Conservation (phyloP, 1,140 invertebrate genomes). For the Pogonomyrmex californicus region DNA sequence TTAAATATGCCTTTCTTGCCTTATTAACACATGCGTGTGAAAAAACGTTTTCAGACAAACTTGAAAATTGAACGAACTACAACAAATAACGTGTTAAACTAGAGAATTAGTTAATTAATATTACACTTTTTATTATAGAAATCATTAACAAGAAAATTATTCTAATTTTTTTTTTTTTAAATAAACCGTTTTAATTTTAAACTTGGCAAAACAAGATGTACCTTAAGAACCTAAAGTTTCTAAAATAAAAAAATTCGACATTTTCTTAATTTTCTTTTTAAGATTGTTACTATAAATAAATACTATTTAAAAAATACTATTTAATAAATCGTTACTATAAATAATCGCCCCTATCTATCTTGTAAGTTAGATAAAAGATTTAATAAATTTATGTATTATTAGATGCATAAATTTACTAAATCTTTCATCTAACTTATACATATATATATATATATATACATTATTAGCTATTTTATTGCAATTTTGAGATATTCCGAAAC, state of each 20-base stretch:
- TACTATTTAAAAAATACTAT: no score
- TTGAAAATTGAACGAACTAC: slow-evolving; percentile 31
- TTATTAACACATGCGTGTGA: slow-evolving; percentile 25
- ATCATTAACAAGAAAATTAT: neutral
- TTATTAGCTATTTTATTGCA: neutral
- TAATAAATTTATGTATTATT: neutral
- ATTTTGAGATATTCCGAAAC: neutral
- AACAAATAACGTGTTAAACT: neutral
- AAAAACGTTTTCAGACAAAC: neutral
- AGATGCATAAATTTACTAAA: neutral
- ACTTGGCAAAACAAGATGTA: neutral
- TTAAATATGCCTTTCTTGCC: slow-evolving; percentile 23
- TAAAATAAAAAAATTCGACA: neutral
- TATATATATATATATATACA: no score
- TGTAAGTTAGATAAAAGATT: neutral
- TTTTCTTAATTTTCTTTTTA: neutral
- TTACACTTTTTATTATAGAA: neutral
- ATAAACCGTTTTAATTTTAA: neutral
- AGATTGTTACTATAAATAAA: no score
- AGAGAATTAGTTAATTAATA: neutral
- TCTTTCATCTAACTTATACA: neutral
- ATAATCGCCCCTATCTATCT: no score
- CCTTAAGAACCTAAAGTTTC: neutral
- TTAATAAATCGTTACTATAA: no score
- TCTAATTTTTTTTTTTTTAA: neutral